Conservation (phyloP, 2,113 vertebrate species). For the Mixornis gularis region DNA sequence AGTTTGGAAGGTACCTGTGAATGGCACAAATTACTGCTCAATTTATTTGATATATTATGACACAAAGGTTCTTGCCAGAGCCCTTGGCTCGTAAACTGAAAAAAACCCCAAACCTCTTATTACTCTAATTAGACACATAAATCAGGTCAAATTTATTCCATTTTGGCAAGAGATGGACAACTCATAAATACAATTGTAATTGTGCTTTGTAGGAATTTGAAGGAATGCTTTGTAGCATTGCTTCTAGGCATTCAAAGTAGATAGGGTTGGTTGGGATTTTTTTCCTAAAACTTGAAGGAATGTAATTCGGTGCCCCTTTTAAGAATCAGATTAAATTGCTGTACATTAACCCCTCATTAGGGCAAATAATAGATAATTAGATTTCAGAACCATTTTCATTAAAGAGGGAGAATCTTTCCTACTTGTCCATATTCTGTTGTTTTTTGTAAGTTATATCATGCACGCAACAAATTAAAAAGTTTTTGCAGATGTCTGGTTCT, state of each 20-base stretch:
- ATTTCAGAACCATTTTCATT: background rate
- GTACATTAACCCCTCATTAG: background rate
- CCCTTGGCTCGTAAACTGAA: background rate
- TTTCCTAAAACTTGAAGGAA: background rate
- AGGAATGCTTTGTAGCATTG: background rate
- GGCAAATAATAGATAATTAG: background rate
- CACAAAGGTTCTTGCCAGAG: background rate
- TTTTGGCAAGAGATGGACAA: background rate
- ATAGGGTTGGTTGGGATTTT: background rate
- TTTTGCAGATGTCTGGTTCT: background rate
- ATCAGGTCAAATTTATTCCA: constrained; percentile 11
- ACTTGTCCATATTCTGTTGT: background rate
- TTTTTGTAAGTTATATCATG: background rate
- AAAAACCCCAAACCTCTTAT: background rate
- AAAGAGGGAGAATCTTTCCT: background rate
- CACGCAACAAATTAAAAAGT: background rate
- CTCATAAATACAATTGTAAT: background rate
- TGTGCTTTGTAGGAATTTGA: background rate
- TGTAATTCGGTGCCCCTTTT: background rate
- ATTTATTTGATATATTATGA: constrained; percentile 7
- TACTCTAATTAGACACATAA: constrained; percentile 26
- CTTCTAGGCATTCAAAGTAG: background rate
- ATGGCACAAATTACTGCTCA: background rate
- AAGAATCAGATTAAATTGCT: background rate
- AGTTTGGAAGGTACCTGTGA: background rate